phyloP scores from a whole-genome alignment of 2,113 vertebrate species.

The Lontra canadensis region DNA sequence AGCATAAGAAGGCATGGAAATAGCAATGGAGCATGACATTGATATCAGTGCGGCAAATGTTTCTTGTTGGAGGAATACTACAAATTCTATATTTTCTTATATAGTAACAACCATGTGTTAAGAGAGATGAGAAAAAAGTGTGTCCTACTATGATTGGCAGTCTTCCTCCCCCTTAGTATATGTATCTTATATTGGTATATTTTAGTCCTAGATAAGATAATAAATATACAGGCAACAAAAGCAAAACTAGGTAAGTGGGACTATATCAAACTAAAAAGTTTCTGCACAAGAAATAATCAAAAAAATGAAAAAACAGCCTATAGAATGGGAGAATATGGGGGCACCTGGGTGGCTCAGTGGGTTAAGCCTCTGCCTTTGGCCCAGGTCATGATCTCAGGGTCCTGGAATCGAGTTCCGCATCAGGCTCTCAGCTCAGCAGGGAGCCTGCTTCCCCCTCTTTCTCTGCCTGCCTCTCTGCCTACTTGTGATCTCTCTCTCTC shows the following conservation, averaged over 20 bases:
- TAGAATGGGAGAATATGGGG: background rate
- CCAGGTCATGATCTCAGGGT: too few species aligned
- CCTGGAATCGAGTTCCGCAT: too few species aligned
- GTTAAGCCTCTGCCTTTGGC: too few species aligned
- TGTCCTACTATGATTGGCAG: background rate
- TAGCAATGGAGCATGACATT: background rate
- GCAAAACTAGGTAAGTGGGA: background rate
- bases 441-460: too few species aligned
- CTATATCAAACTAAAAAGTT: background rate
- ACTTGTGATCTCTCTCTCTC: too few species aligned
- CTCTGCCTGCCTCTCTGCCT: too few species aligned
- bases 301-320: background rate
- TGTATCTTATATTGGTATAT: background rate
- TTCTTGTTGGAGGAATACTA: background rate
- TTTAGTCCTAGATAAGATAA: background rate
- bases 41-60: background rate
- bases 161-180: background rate
- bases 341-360: too few species aligned
- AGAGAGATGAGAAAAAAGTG: background rate
- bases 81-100: background rate
- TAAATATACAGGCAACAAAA: background rate
- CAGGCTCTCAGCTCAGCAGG: too few species aligned
- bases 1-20: background rate
- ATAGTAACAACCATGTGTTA: background rate
- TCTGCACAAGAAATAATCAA: background rate